Evolutionary conservation across 2,797 vertebrate species (phyloP), one percentile per base, ranked within the genome.

Genomic region (Echeneis naucrates): DNA sequence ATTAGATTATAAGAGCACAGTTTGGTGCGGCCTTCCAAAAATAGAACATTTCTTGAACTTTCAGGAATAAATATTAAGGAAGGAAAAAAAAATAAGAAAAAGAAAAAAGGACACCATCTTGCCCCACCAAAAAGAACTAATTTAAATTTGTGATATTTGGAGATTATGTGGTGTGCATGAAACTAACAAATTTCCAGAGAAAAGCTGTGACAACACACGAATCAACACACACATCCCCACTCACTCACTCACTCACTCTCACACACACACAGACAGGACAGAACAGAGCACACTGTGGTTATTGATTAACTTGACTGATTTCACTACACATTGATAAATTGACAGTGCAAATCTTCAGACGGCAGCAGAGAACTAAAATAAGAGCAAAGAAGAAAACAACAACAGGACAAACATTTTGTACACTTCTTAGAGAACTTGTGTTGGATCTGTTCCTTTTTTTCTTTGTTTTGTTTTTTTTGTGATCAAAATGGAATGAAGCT

Each of bases 1-100:
- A 86, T 92, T 92, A 88, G 92, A 93, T 84, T 78, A 86, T 96
- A 96, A 97, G 95, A 96, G 96, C 96, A 98, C 96, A 95, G 93
- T 96, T 95, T 93, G 97, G 96, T 96, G 93, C 89, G 89, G 93
- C 93, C 89, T 92, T 87, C 82, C 79, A 84, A 80, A 76, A 81
- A 75, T 38, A 82, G 38, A 77, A 85, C 66, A 76, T 73, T 70
- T 84, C 17, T 72, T 80, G 69, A 90, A 82, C 84, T 82, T 88
- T 86, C 60, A 87, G 87, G 88, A 94, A 94, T 95, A 94, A 95
- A 94, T 94, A 86, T 65, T 58, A 74, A 26, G 44, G 60, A 48
- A 65, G 33, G 45, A 54, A 59, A 26, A 37, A 32, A 68, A 75
- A 70, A 30, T 66, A 44, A 47, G 56, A 52, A 47, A 35, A 66